Percentiles rank a stretch among this genome's conserved stretches.
Conservation (phyloP, 1,140 invertebrate species). For the Trichogramma pretiosum region DNA sequence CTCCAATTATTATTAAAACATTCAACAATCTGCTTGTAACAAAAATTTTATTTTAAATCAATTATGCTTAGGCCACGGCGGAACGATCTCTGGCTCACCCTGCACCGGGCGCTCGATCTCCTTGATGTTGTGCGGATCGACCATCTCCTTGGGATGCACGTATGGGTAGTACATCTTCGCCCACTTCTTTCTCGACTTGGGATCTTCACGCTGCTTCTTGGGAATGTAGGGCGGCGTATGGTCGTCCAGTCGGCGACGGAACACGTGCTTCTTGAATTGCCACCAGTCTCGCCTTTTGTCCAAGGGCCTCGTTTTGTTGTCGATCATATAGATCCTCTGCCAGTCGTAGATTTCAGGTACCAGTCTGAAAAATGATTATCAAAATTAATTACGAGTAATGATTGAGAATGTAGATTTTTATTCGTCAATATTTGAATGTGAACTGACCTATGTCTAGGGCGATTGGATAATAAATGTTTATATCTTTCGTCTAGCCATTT, state of each 20-base stretch:
- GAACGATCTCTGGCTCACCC: too few species aligned
- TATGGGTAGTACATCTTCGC: conserved; percentile 55
- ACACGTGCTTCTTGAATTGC: conserved; percentile 52
- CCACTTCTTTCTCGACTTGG: conserved; percentile 47
- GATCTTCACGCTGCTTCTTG: conserved; percentile 48
- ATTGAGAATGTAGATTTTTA: too few species aligned
- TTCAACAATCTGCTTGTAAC: too few species aligned
- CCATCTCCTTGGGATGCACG: too few species aligned
- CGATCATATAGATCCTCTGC: conserved; percentile 69
- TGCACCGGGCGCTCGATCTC: too few species aligned
- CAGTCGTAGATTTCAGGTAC: conserved; percentile 62
- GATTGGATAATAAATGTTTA: conserved; percentile 58
- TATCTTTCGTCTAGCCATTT: conserved; percentile 59
- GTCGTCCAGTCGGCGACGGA: conserved; percentile 53
- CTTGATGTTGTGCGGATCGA: too few species aligned
- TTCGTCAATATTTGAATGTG: too few species aligned
- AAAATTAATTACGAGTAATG: conserved; percentile 6
- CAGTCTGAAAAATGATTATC: conserved; percentile 31
- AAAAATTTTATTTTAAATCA: too few species aligned
- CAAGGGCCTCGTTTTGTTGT: conserved; percentile 54
- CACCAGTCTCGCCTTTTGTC: conserved; percentile 61
- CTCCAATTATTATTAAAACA: too few species aligned
- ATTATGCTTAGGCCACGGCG: too few species aligned
- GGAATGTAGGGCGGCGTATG: conserved; percentile 60
- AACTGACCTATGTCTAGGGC: conserved; percentile 49